Evolutionary conservation across 1,140 invertebrate species (phyloP).

Genomic region (Sitodiplosis mosellana): DNA sequence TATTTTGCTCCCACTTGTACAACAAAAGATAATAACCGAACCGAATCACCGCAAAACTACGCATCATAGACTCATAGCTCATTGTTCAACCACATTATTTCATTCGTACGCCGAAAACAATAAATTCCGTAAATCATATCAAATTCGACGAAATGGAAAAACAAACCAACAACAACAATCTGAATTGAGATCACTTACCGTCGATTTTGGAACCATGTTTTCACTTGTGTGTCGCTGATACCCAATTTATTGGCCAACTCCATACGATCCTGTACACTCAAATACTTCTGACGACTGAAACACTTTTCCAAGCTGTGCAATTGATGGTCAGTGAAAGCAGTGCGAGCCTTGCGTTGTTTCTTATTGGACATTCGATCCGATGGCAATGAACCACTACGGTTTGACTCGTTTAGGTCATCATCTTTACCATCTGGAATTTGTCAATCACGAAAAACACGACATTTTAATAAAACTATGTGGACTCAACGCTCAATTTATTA

Average conservation of each 20-base stretch:
- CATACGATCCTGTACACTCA: constrained; percentile 92
- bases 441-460: neutral
- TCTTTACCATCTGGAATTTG: neutral
- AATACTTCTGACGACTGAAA: constrained; percentile 91
- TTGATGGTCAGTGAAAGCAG: constrained; percentile 93
- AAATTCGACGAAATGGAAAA: no score
- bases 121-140: no score
- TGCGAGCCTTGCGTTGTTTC: constrained; percentile 87
- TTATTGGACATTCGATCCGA: constrained; percentile 35
- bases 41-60: no score
- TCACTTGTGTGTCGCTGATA: constrained; percentile 91
- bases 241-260: constrained; percentile 84
- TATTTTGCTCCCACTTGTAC: no score
- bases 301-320: constrained; percentile 85
- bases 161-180: no score
- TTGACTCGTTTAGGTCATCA: neutral
- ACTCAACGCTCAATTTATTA: no score
- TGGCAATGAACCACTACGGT: neutral
- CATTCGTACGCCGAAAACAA: no score
- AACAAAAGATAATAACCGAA: no score
- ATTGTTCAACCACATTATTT: no score
- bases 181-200: constrained; percentile 39
- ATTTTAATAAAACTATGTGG: neutral
- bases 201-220: constrained; percentile 96
- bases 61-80: no score